These are phyloP conservation scores for Amazona finschi DNA, from an alignment of 2,797 vertebrate species.

Conservation along the genomic window DNA sequence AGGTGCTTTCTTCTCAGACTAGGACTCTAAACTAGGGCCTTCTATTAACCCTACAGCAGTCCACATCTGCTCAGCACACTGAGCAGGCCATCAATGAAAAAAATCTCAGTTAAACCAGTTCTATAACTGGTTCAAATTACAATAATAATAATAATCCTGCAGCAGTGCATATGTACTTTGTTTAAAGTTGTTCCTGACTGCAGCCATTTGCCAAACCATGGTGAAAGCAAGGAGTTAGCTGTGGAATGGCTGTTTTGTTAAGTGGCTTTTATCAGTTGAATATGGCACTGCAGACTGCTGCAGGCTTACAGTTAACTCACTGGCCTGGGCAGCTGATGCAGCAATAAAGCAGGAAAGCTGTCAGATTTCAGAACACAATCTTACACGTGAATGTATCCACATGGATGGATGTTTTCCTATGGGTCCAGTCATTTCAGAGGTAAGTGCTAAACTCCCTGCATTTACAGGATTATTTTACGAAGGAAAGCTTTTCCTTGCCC, in stretches of 20 bases:
- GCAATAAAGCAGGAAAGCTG: not conserved
- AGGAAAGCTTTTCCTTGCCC: not conserved
- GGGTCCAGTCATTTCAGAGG: not conserved
- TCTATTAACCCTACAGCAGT: not conserved
- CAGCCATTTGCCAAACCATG: accelerated
- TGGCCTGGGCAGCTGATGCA: not conserved
- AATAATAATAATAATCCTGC: not conserved
- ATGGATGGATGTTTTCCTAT: not conserved
- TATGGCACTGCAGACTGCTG: not conserved
- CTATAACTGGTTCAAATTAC: not conserved
- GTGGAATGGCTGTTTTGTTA: accelerated
- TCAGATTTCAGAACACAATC: not conserved
- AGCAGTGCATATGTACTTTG: accelerated
- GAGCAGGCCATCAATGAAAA: not conserved
- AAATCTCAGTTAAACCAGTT: not conserved
- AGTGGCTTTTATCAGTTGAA: accelerated
- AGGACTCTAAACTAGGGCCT: not conserved
- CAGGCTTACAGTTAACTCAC: not conserved
- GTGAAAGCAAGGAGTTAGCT: accelerated
- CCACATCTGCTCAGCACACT: not conserved
- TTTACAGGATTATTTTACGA: not conserved
- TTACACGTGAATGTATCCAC: accelerated
- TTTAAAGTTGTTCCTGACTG: not conserved
- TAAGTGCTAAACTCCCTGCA: not conserved
- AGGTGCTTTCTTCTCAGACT: not conserved